Evolutionary conservation across 2,113 vertebrate species (phyloP), one percentile per base, ranked within the genome.

Genomic region (Bambusicola thoracicus): DNA sequence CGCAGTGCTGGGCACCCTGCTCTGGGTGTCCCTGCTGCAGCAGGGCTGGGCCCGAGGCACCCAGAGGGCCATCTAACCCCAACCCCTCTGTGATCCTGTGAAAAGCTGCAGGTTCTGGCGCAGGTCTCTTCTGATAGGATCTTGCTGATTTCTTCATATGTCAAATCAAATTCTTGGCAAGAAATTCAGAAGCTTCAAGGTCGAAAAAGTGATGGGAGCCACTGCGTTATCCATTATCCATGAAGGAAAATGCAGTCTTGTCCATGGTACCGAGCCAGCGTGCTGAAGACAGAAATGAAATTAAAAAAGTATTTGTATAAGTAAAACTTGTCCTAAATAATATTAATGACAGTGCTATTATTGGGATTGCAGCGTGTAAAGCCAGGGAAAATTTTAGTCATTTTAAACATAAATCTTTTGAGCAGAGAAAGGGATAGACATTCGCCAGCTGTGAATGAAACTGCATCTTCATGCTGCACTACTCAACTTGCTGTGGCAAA

Each of bases 161-260:
- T 55, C 94, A 81, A 85, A 85, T 85, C 30, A 84, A 89, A 89
- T 73, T 76, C 70, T 87, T 87, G 55, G 67, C 53, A 93, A 79
- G 87, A 93, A 88, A 83, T 81, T 78, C 72, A 59, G 68, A 90
- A 85, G 44, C 59, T 73, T 82, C 44, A 73, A 27, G 62, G 67
- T 69, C 18, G 65, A 79, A 90, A 76, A 94, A 78, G 18, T 65
- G 62, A 77, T 0, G 2, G 30, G 89, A 89, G 41, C 49, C 44
- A 82, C 17, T 27, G 40, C 81, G 34, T 81, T 51, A 34, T 51
- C 40, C 92, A 85, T 87, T 82, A 75, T 36, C 44, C 36, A 44
- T 3, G 2, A 2, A 92, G 27, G 36, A 78, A 89, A 72, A 79
- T 11, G 8, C 48, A 84, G 15, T 72, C 13, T 62, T 62, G 14